Evolutionary conservation across 1,140 invertebrate genomes (phyloP), one percentile per base, ranked within the genome.

Genomic region (Megalopta genalis): DNA sequence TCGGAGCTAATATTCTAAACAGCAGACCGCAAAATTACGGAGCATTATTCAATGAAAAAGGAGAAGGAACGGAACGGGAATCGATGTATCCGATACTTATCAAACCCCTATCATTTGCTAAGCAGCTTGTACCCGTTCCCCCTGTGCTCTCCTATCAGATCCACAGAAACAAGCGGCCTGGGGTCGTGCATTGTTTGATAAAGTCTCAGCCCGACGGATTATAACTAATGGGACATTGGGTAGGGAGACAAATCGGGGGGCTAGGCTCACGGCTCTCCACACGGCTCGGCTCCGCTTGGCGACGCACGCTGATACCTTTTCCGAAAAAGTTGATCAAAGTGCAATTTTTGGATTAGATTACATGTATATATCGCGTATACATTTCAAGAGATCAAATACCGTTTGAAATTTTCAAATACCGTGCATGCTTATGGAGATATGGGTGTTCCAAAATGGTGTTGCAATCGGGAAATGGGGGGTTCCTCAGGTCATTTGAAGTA

Each of bases 181-280:
- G 46, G 42, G 37, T 39, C 49, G 67, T 70, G 46, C 69, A 78
- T 78, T 78, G 76, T 78, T 78, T 72, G 76, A 78, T 72, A 72
- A 78, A 78, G 76, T 72, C 76, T 54, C 23, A 18, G 76, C 27
- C 49, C 42, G 32, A 46, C 16, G 69, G 76, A 78, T 78, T 78
- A 78, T 78, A 78, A 78, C 76, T 78, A 78, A 78, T 78, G 49
- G 76, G 69, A 77, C 25, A 39, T 14, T 68, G 27, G 12, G 32
- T 69, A 63, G 59, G 69, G 46, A 68, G 64, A 80, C 27, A 75
- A 67, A 76, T 62, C 54, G 72, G 25, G n/a, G 25, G 25, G 39
- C 49, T 52, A 64, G 73, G 18, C 16, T 57, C 52, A 52, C 71
- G 77, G 63, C 1, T 32, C 32, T 32, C 32, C 32, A 4, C 32